phyloP scores from a whole-genome alignment of 1,140 invertebrate genomes.

The Aphidius gifuensis region DNA sequence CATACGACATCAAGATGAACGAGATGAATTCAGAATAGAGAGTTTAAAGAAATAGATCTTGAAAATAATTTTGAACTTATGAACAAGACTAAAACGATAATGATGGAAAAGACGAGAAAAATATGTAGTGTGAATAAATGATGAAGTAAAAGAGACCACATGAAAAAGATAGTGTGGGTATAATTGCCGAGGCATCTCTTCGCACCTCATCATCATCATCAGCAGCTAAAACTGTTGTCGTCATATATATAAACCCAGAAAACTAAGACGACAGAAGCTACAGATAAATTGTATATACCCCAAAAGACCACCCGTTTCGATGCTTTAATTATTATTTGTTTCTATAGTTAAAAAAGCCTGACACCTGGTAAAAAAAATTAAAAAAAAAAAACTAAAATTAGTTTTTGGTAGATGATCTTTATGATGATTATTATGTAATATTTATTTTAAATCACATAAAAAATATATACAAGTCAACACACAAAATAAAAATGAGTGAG shows the following conservation, averaged over 20 bases:
- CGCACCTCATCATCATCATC: constrained; percentile 58
- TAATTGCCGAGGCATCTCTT: constrained; percentile 55
- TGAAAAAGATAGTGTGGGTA: constrained; percentile 24
- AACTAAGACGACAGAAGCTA: constrained; percentile 27
- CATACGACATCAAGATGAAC: no score
- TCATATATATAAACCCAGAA: constrained; percentile 27
- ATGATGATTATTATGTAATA: no score
- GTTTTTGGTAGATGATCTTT: no score
- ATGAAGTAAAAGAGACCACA: constrained; percentile 9
- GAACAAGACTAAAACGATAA: constrained; percentile 34
- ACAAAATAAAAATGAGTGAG: no score
- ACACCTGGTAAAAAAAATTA: no score
- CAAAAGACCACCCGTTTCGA: constrained; percentile 32
- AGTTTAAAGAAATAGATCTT: background rate
- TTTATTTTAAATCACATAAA: no score
- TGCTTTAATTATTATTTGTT: constrained; percentile 1
- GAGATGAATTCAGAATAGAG: background rate
- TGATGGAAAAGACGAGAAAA: constrained; percentile 32
- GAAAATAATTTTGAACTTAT: background rate
- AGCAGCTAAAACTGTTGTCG: constrained; percentile 47
- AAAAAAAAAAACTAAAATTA: no score
- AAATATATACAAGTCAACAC: no score
- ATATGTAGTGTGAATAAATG: background rate
- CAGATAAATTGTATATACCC: constrained; percentile 28
- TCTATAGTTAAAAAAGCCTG: no score